Evolutionary conservation across 1,140 invertebrate genomes (phyloP), one percentile per base, ranked within the genome.

Genomic region (Parasteatoda tepidariorum): DNA sequence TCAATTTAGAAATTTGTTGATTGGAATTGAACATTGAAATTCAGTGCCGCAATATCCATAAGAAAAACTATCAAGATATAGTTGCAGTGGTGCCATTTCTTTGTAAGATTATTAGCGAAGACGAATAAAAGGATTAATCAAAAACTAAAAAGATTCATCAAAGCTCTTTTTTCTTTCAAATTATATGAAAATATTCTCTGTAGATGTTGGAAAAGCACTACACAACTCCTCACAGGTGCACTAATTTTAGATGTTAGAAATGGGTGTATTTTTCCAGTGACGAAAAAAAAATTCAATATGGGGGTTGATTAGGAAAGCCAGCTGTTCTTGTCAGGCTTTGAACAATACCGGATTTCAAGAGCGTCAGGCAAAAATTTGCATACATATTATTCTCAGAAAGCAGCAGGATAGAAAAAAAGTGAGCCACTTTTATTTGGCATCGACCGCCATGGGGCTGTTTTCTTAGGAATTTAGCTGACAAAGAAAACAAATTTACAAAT

Each of bases 311-410:
- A 66, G 24, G 38, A 48, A 64, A 59, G 24, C 74, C 74, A 78
- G 74, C 74, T 78, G 74, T 66, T 34, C 34, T 54, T 55, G 61
- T 66, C 74, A 66, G 74, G 64, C 66, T 33, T 30, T 38, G 61
- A 78, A 78, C 61, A 78, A 78, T 78, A 41, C 74, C 24, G 61
- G n/a, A 7, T 66, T 75, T 78, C 66, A 66, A 78, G 74, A 78
- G 54, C 34, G 74, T 66, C 74, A 66, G 61, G 41, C 61, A 78
- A 78, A 78, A 78, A 78, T 78, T 78, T 78, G 66, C 74, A 78
- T 78, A 78, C 74, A 78, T 78, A 78, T 78, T 78, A 78, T 78
- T 75, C 74, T 28, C 31, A 30, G 18, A 54, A 54, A 48, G 31
- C 30, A 61, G 62, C 34, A 75, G 38, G 62, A 71, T 41, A 30